Evolutionary conservation across 2,888 invertebrate species (phyloP).

Genomic region (Conomelus anceps): DNA sequence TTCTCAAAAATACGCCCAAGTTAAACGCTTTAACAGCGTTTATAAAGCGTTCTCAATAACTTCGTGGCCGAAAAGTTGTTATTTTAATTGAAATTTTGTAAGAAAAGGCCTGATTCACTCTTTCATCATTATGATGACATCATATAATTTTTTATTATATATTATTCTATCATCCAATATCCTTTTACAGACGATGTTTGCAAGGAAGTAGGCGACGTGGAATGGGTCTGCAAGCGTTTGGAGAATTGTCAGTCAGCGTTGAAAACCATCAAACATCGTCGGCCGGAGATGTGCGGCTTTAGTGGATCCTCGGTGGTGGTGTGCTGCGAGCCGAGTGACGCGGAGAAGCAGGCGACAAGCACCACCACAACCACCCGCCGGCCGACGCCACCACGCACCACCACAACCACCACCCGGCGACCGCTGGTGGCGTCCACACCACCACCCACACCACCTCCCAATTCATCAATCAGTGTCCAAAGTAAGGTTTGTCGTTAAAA

Average conservation of each 20-base stretch:
- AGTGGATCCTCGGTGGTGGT: neutral
- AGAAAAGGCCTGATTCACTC: too few relatives aligned
- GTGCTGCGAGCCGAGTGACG: neutral
- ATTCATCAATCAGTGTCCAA: neutral
- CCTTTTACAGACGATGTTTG: neutral
- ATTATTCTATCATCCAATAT: neutral
- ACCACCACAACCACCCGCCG: neutral
- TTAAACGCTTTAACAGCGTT: too few relatives aligned
- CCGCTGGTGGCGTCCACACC: neutral
- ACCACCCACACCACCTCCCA: neutral
- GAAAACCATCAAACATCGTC: neutral
- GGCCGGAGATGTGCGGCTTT: neutral
- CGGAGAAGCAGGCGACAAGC: neutral
- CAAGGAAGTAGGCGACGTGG: neutral
- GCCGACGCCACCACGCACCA: neutral
- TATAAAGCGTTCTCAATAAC: too few relatives aligned
- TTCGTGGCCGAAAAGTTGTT: too few relatives aligned
- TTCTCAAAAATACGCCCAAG: too few relatives aligned
- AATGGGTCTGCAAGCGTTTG: neutral
- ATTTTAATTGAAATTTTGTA: too few relatives aligned
- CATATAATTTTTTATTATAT: neutral
- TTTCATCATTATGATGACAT: neutral
- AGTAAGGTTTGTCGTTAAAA: neutral
- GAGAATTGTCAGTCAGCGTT: neutral
- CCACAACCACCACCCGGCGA: neutral